Evolutionary conservation across 2,797 vertebrate genomes (phyloP).

Genomic region (Chloroceryle amazona): DNA sequence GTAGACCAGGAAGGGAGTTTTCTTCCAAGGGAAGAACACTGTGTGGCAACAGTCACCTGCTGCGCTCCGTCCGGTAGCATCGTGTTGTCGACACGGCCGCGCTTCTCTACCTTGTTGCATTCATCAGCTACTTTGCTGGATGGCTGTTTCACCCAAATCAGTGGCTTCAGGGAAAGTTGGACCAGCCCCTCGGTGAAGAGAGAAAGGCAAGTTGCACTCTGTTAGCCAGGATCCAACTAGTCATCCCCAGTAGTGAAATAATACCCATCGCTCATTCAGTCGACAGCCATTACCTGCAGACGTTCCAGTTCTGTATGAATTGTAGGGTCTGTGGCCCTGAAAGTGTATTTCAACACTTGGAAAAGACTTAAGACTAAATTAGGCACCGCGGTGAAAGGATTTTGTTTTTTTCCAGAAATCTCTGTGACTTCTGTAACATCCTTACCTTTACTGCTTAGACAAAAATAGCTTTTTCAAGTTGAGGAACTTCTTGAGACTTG

Average conservation of each 20-base stretch:
- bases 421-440: conserved; percentile 30
- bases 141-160: not conserved
- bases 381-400: not conserved
- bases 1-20: not conserved
- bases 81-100: rapidly evolving
- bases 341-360: conserved; percentile 19
- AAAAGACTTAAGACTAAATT: conserved; percentile 34
- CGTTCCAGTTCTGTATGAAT: not conserved
- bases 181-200: not conserved
- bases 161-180: not conserved
- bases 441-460: not conserved
- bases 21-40: not conserved
- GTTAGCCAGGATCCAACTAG: not conserved
- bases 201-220: not conserved
- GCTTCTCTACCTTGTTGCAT: rapidly evolving
- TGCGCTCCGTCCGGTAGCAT: not conserved
- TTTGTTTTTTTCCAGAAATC: conserved; percentile 27
- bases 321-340: not conserved
- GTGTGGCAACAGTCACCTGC: not conserved
- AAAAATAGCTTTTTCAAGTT: conserved; percentile 56
- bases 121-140: not conserved
- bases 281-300: not conserved
- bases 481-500: conserved; percentile 4
- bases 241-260: not conserved
- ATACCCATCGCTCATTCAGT: not conserved